phyloP scores from a whole-genome alignment of 1,140 invertebrate species.

The Neocloeon triangulifer region DNA sequence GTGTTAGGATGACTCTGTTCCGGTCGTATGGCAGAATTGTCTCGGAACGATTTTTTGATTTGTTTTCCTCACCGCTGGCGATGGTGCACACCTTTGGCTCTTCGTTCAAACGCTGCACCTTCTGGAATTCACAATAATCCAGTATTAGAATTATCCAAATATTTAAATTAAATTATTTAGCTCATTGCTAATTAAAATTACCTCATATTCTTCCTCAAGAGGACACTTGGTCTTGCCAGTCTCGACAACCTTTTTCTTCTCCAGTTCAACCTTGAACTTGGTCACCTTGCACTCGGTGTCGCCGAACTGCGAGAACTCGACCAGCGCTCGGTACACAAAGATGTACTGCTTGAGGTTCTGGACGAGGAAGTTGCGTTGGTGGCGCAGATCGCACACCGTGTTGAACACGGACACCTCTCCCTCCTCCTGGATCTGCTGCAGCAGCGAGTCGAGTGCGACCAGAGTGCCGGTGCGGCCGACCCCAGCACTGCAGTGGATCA shows the following conservation, averaged over 20 bases:
- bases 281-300: constrained; percentile 66
- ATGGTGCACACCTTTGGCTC: constrained; percentile 59
- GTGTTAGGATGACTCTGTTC: constrained; percentile 67
- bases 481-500: constrained; percentile 82
- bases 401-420: constrained; percentile 70
- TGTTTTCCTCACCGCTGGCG: constrained; percentile 63
- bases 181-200: constrained; percentile 16
- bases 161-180: neutral
- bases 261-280: constrained; percentile 41
- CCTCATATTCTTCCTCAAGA: constrained; percentile 70
- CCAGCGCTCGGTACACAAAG: constrained; percentile 83
- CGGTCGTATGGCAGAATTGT: constrained; percentile 77
- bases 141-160: constrained; percentile 7
- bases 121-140: constrained; percentile 25
- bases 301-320: constrained; percentile 83
- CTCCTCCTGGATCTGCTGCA: constrained; percentile 63
- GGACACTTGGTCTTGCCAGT: constrained; percentile 35
- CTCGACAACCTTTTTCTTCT: constrained; percentile 42
- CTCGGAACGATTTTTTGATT: constrained; percentile 65
- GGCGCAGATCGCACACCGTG: constrained; percentile 66
- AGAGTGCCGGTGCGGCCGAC: constrained; percentile 81
- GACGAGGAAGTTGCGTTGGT: constrained; percentile 80
- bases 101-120: constrained; percentile 57
- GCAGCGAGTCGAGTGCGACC: constrained; percentile 68
- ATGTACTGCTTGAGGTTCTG: constrained; percentile 95